Base-by-base conservation (phyloP, 2,888 invertebrate genomes). In the Folsomia manolachei region DNA sequence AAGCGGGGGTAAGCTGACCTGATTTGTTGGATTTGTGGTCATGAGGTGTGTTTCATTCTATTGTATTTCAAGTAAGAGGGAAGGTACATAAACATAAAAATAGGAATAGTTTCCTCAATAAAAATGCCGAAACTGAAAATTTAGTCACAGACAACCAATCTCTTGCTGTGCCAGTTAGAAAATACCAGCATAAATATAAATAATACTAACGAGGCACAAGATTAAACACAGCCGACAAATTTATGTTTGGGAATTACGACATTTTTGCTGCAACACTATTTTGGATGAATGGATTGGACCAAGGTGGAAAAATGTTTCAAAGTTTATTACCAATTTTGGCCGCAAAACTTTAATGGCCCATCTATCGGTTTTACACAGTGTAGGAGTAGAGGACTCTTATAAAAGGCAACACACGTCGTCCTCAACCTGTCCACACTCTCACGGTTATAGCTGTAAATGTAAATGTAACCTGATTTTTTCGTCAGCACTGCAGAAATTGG, bases 61-160 rank as follows among this genome's bases (percentile, higher is more conserved):
- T 56, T 56, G 56, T 56, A 19, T 14, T 39, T 39, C 7, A 14
- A 39, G 39, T 39, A 14, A 39, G 39, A 39, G 39, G 39, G 39
- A 39, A 56, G 19, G 56, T 56, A 7, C 56, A 56, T 56, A 56
- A 56, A 56, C 56, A 56, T 56, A 56, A 56, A 56, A 56, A 56
- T 56, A 56, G 56, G n/a, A 56, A 56, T 56, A 56, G 56, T 56
- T 56, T 56, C 56, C 56, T 56, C 56, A 56, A 56, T 56, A 56
- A 56, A 56, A 56, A 18, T 19, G 56, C 19, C 39, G 39, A 39
- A 39, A 39, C 39, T 39, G 56, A 21, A 21, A 56, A 56, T 56
- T 56, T 56, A 56, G 18, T 56, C 56, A 56, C 56, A 19, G 11
- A 4, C 11, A 56, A 56, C 56, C 56, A 56, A 56, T 56, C 56